Evolutionary conservation across 2,888 invertebrate genomes (phyloP).

Genomic region (Dusona sp.): DNA sequence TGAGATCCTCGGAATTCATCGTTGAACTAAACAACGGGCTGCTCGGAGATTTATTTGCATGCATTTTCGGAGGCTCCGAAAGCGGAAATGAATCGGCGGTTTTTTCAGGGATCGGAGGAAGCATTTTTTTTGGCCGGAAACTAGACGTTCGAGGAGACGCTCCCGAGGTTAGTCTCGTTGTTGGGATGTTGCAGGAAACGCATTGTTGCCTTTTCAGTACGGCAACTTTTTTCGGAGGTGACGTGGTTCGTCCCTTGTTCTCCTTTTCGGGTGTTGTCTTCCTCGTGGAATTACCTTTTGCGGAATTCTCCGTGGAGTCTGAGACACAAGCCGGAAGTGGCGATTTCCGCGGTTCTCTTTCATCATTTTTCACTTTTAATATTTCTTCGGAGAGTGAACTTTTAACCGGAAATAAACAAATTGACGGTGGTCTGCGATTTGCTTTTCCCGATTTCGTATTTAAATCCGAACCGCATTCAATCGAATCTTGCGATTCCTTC

Average conservation of each 20-base stretch:
- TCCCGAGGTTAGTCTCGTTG: not conserved
- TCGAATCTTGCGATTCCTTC: constrained; percentile 4
- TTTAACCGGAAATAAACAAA: not conserved
- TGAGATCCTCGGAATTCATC: constrained; percentile 72
- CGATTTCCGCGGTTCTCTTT: not conserved
- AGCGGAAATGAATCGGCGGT: constrained; percentile 4
- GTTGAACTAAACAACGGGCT: constrained; percentile 62
- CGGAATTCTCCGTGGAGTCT: not conserved
- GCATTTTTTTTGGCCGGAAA: constrained; percentile 43
- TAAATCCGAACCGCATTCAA: constrained; percentile 27
- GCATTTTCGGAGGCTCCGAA: not conserved
- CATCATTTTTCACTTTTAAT: not conserved
- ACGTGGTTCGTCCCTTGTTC: not conserved
- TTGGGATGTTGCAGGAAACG: constrained; percentile 29
- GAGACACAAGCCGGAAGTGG: not conserved
- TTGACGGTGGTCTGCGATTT: not conserved
- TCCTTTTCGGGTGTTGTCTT: not conserved
- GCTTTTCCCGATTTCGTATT: not conserved
- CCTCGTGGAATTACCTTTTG: not conserved
- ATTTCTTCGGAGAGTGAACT: not conserved
- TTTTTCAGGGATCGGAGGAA: constrained; percentile 39
- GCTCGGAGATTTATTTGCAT: constrained; percentile 32
- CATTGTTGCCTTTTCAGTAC: constrained; percentile 25
- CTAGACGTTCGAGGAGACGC: not conserved
- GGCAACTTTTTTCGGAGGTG: not conserved